phyloP scores from a whole-genome alignment of 2,113 vertebrate species.

The Mirounga angustirostris region DNA sequence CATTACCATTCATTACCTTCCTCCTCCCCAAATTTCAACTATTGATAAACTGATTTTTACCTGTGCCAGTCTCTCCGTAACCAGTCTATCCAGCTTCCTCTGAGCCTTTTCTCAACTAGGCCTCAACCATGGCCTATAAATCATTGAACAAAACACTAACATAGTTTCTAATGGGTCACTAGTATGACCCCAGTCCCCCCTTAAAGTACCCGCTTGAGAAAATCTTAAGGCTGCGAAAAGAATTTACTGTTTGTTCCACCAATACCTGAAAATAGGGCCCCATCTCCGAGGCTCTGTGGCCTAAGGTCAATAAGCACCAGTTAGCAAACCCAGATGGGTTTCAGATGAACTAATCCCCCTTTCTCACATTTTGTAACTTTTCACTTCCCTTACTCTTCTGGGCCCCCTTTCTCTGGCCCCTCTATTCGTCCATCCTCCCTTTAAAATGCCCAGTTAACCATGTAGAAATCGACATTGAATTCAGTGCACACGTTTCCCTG shows the following conservation, averaged over 20 bases:
- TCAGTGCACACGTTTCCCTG: background rate
- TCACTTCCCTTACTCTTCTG: background rate
- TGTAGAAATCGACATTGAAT: background rate
- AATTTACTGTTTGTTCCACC: background rate
- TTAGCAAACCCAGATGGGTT: background rate
- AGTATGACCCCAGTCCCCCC: background rate
- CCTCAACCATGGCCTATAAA: background rate
- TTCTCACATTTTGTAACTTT: background rate
- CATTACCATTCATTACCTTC: constrained; percentile 14
- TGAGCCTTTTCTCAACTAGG: background rate
- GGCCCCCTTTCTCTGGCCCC: background rate
- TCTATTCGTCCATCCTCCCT: background rate
- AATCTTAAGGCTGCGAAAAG: background rate
- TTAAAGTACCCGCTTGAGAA: background rate
- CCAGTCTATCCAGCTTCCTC: background rate
- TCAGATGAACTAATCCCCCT: background rate
- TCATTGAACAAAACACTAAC: background rate
- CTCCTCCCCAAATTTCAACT: background rate
- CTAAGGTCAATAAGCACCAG: background rate
- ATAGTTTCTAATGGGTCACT: background rate
- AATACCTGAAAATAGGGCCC: background rate
- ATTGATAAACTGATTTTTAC: constrained; percentile 19
- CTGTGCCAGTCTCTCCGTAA: background rate
- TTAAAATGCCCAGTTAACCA: background rate
- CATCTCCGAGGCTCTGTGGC: background rate